A percentile compares a stretch with the other conserved stretches of the same genome.
Evolutionary conservation across 2,113 vertebrate species (phyloP).

Genomic region (Pollachius pollachius): DNA sequence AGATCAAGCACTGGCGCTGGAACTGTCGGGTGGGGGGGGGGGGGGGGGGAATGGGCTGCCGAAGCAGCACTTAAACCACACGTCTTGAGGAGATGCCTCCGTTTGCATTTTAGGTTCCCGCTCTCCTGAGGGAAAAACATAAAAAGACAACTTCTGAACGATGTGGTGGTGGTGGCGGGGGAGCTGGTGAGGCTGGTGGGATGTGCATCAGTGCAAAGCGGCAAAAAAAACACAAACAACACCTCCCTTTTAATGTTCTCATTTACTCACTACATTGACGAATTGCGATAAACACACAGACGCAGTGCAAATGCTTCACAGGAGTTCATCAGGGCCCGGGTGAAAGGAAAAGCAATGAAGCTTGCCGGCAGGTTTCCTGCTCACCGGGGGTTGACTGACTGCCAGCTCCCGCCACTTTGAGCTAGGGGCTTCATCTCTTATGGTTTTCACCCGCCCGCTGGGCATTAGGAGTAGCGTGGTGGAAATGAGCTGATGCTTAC

Average conservation of each 20-base stretch:
- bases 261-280: constrained; percentile 53
- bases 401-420: constrained; percentile 61
- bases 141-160: constrained; percentile 42
- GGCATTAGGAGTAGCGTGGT: constrained; percentile 47
- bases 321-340: constrained; percentile 69
- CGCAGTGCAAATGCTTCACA: constrained; percentile 56
- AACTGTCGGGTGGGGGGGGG: no score
- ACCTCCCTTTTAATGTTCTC: constrained; percentile 43
- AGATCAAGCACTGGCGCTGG: constrained; percentile 17
- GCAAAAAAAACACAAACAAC: constrained; percentile 33
- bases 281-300: constrained; percentile 61
- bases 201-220: constrained; percentile 3
- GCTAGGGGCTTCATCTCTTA: constrained; percentile 63
- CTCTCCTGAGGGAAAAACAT: constrained; percentile 41
- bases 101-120: constrained; percentile 33
- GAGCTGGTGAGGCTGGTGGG: neutral
- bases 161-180: neutral
- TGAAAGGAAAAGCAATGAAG: constrained; percentile 62
- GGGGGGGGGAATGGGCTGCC: neutral
- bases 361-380: constrained; percentile 71
- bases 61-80: constrained; percentile 50
- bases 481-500: constrained; percentile 54
- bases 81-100: constrained; percentile 54
- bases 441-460: constrained; percentile 60
- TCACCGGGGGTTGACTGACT: constrained; percentile 70